Conservation (phyloP, 2,888 invertebrate genomes). For the Drosophila dives region DNA sequence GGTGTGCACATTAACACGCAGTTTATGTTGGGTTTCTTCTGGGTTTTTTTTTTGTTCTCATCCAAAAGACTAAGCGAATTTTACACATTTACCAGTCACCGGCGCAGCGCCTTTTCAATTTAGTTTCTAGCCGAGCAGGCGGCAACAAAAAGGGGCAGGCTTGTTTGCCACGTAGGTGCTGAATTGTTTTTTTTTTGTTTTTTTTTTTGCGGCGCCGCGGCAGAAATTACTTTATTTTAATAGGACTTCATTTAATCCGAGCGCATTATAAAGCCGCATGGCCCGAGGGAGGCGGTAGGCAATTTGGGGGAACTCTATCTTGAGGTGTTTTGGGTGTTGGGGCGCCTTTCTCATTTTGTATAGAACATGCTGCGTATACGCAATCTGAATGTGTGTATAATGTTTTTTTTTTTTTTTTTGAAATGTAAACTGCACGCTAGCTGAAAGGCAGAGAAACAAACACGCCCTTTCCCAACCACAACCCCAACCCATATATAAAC, state of each 20-base stretch:
- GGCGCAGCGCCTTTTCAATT: slow-evolving; percentile 31
- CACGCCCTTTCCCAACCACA: slow-evolving; percentile 25
- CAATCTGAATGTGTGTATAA: slow-evolving; percentile 53
- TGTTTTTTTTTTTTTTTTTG: slow-evolving; percentile 27
- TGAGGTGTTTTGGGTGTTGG: background rate
- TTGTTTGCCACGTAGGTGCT: slow-evolving; percentile 33
- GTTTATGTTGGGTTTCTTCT: slow-evolving; percentile 53
- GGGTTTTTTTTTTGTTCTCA: slow-evolving; percentile 17
- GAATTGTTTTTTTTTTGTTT: slow-evolving; percentile 45
- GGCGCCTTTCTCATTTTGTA: slow-evolving; percentile 43
- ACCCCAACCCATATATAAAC: slow-evolving; percentile 3
- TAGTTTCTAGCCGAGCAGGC: slow-evolving; percentile 34
- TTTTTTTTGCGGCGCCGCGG: slow-evolving; percentile 49
- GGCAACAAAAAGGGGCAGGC: slow-evolving; percentile 29
- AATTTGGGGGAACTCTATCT: slow-evolving; percentile 51
- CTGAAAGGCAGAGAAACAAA: slow-evolving; percentile 63
- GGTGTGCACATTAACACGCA: slow-evolving; percentile 69
- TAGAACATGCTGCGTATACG: slow-evolving; percentile 70
- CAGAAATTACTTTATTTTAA: slow-evolving; percentile 78
- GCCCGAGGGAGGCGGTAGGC: slow-evolving; percentile 38
- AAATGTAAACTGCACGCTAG: slow-evolving; percentile 63
- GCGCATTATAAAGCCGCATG: slow-evolving; percentile 60
- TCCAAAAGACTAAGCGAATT: slow-evolving; percentile 60
- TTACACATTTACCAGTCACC: slow-evolving; percentile 63
- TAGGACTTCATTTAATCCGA: slow-evolving; percentile 78